Conservation (phyloP, 2,888 invertebrate species). For the Urechis unicinctus region DNA sequence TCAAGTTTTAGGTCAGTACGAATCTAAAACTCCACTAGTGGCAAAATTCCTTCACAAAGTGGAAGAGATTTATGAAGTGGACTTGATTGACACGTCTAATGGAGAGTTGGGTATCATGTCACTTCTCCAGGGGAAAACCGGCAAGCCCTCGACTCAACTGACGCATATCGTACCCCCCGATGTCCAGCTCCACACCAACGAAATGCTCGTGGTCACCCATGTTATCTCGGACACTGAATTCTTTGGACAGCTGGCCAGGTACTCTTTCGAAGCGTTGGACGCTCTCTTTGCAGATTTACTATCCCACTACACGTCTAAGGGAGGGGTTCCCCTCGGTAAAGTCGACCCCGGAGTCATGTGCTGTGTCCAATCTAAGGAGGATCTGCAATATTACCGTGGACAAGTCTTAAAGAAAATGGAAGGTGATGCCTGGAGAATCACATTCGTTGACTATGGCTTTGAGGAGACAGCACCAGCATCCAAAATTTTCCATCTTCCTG, state of each 20-base stretch:
- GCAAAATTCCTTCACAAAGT: neutral
- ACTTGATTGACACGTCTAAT: no score
- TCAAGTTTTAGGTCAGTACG: neutral
- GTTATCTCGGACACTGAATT: neutral
- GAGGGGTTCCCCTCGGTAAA: neutral
- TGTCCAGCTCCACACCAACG: neutral
- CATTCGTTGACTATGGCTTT: neutral
- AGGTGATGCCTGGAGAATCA: neutral
- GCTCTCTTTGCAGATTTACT: neutral
- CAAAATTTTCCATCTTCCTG: neutral
- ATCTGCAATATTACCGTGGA: neutral
- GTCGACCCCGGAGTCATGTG: neutral
- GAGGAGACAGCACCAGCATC: neutral
- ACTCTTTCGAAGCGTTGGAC: neutral
- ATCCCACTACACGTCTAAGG: neutral
- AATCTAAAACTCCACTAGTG: neutral
- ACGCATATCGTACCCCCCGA: no score
- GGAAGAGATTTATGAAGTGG: no score
- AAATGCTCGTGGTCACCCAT: neutral
- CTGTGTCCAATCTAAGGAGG: neutral
- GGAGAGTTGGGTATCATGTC: no score
- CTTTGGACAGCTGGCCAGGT: neutral
- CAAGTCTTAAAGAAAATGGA: neutral
- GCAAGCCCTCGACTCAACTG: no score
- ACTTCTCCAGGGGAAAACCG: no score